Percentiles rank a stretch among this genome's conserved stretches.
These are phyloP conservation scores for Eurosta solidaginis DNA, from an alignment of 1,140 invertebrate species.

Conservation along the genomic window DNA sequence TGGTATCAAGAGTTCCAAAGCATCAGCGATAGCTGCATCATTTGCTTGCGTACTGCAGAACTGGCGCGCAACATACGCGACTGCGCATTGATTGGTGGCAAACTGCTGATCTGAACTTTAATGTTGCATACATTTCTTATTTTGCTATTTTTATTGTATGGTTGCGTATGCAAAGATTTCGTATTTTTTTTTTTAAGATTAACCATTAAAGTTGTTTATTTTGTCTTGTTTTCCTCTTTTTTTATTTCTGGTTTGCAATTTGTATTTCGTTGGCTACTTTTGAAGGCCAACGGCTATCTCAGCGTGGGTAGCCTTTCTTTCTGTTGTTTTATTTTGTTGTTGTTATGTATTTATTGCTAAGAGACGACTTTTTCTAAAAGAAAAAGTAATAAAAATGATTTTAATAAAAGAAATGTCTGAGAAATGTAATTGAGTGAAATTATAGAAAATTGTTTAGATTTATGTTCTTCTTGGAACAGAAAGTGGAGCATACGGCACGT, in stretches of 20 bases:
- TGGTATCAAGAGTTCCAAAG: background rate
- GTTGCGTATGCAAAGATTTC: background rate
- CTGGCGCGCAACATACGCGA: background rate
- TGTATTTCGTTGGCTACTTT: background rate
- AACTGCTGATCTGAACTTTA: conserved; percentile 16
- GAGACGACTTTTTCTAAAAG: background rate
- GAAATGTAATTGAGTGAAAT: background rate
- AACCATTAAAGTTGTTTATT: background rate
- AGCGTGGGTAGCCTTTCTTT: background rate
- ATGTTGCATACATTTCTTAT: background rate
- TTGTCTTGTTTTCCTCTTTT: background rate
- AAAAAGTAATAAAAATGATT: background rate
- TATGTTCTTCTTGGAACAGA: no score
- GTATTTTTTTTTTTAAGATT: background rate
- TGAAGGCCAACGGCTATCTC: conserved; percentile 24
- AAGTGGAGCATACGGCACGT: no score
- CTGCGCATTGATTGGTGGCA: conserved; percentile 7
- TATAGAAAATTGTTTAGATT: background rate
- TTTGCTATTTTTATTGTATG: background rate
- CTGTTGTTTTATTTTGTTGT: background rate
- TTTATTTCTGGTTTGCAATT: background rate
- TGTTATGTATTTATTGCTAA: background rate
- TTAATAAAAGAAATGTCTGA: background rate
- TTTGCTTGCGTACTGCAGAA: background rate
- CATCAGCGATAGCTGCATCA: background rate